phyloP scores from a whole-genome alignment of 2,797 vertebrate species.

The Eurystomus glaucurus region DNA sequence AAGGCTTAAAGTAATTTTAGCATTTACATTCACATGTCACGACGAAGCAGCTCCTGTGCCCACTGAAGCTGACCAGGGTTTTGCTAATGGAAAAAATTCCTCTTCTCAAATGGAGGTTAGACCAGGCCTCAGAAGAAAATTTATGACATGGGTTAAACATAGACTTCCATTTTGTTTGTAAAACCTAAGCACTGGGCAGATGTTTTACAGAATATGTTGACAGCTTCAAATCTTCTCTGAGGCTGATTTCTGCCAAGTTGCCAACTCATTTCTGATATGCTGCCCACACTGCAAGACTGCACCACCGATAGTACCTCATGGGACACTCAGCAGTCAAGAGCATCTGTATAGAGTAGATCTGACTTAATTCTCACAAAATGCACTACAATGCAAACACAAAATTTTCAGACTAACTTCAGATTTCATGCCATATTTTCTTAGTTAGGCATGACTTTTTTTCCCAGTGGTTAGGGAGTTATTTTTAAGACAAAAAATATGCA shows the following conservation, averaged over 20 bases:
- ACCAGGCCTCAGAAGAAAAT: background rate
- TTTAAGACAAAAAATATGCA: slow-evolving; percentile 51
- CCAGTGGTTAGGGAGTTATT: slow-evolving; percentile 44
- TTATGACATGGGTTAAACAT: background rate
- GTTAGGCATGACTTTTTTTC: background rate
- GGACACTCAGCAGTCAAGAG: accelerated
- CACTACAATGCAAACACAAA: slow-evolving; percentile 6
- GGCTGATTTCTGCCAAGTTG: background rate
- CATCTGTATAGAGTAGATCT: background rate
- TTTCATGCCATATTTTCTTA: slow-evolving; percentile 9
- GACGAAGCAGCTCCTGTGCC: background rate
- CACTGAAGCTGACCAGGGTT: background rate
- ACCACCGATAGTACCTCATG: background rate
- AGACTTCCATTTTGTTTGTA: background rate
- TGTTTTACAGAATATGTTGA: background rate
- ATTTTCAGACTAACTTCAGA: slow-evolving; percentile 17
- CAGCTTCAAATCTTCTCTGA: slow-evolving; percentile 7
- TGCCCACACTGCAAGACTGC: accelerated
- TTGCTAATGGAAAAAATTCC: slow-evolving; percentile 21
- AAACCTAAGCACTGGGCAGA: slow-evolving; percentile 22
- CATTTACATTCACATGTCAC: background rate
- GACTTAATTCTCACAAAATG: background rate
- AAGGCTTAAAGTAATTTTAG: background rate
- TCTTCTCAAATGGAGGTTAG: background rate
- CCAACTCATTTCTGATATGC: background rate